Evolutionary conservation across 2,113 vertebrate species (phyloP).

Genomic region (Mystacornis crossleyi): DNA sequence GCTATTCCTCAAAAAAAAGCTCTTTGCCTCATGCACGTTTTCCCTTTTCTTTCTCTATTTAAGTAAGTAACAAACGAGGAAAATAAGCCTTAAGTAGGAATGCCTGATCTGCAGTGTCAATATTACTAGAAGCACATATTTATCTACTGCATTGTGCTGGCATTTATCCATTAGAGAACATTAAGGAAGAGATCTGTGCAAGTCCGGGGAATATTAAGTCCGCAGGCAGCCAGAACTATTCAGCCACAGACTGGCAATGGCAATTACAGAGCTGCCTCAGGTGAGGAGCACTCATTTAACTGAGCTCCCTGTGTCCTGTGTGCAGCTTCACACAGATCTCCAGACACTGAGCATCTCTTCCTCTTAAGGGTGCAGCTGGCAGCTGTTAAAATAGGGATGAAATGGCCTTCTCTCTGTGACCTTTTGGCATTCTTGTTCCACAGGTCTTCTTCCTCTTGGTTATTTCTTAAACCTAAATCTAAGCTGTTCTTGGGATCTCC

Average conservation of each 20-base stretch:
- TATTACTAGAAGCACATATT: background rate
- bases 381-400: background rate
- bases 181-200: background rate
- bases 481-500: background rate
- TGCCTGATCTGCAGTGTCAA: background rate
- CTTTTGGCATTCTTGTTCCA: background rate
- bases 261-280: background rate
- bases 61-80: background rate
- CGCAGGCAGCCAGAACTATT: background rate
- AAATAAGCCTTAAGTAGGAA: background rate
- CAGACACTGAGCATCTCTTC: background rate
- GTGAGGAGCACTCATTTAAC: background rate
- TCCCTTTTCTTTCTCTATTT: background rate
- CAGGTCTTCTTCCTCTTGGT: background rate
- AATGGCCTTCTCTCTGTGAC: background rate
- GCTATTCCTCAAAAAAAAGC: background rate
- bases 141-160: background rate
- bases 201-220: background rate
- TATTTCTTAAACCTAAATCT: background rate
- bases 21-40: background rate
- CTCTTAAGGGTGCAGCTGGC: background rate
- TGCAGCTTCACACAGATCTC: accelerated
- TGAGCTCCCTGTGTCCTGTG: accelerated
- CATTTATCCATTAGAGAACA: constrained; percentile 2
- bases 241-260: background rate